Evolutionary conservation across 2,113 vertebrate genomes (phyloP).

Genomic region (Chaenogobius annularis): DNA sequence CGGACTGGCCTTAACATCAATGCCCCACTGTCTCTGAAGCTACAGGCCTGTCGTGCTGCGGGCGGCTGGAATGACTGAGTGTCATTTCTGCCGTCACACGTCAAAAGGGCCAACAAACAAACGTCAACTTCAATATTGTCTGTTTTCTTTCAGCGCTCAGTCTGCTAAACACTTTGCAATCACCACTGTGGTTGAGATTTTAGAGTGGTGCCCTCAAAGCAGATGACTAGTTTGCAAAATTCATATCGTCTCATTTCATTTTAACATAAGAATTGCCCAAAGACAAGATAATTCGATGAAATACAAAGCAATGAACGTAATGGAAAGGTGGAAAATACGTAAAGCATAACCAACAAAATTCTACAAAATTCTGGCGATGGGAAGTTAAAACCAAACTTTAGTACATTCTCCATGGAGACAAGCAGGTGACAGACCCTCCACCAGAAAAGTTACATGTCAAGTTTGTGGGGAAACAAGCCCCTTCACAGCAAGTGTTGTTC

Average conservation of each 20-base stretch:
- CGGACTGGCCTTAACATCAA: constrained; percentile 34
- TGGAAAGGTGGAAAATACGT: no score
- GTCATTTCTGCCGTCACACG: constrained; percentile 44
- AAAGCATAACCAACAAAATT: no score
- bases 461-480: no score
- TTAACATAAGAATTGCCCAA: no score
- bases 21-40: constrained; percentile 42
- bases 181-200: constrained; percentile 40
- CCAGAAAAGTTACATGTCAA: no score
- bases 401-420: no score
- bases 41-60: constrained; percentile 19
- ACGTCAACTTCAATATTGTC: constrained; percentile 41
- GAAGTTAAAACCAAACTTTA: no score
- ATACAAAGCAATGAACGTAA: no score
- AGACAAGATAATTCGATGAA: no score
- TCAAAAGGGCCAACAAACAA: constrained; percentile 48
- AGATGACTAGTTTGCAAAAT: constrained; percentile 30
- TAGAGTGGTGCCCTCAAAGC: constrained; percentile 31
- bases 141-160: constrained; percentile 41
- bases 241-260: neutral
- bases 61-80: constrained; percentile 38
- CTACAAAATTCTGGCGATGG: no score
- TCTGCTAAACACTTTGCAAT: constrained; percentile 8
- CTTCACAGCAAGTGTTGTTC: no score
- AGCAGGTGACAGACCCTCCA: no score